Conservation (phyloP, 2,113 vertebrate species). For the Progne subis region DNA sequence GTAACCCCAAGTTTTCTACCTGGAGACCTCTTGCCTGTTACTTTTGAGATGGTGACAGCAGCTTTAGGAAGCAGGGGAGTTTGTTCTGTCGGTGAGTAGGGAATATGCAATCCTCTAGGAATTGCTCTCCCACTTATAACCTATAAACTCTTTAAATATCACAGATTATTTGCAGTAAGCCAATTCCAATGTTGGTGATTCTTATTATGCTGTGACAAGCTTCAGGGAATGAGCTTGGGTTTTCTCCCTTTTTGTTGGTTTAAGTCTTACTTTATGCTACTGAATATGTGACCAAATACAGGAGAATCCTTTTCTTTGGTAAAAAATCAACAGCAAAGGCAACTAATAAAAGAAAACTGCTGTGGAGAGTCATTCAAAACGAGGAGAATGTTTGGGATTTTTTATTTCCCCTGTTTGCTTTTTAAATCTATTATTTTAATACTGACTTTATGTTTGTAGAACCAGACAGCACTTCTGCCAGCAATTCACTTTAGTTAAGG, state of each 20-base stretch:
- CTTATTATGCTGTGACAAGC: neutral
- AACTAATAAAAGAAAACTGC: neutral
- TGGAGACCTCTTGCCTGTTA: neutral
- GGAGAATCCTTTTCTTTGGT: neutral
- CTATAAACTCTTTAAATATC: neutral
- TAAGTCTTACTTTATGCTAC: neutral
- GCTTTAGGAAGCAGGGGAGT: neutral
- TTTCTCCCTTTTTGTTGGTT: neutral
- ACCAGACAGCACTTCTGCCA: neutral
- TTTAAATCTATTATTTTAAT: neutral
- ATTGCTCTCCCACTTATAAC: neutral
- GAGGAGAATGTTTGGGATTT: neutral
- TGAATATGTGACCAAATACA: neutral
- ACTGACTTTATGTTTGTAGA: neutral
- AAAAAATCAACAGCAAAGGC: neutral
- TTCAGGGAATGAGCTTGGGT: neutral
- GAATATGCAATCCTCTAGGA: neutral
- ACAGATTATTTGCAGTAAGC: neutral
- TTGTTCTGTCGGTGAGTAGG: neutral
- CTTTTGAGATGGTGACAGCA: neutral
- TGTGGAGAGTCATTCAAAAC: neutral
- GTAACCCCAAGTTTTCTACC: fast-evolving
- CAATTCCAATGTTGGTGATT: neutral
- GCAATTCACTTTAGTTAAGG: neutral
- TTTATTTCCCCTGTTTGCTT: neutral